Base-by-base conservation (phyloP, 2,797 vertebrate genomes). In the Pelochelys cantorii region DNA sequence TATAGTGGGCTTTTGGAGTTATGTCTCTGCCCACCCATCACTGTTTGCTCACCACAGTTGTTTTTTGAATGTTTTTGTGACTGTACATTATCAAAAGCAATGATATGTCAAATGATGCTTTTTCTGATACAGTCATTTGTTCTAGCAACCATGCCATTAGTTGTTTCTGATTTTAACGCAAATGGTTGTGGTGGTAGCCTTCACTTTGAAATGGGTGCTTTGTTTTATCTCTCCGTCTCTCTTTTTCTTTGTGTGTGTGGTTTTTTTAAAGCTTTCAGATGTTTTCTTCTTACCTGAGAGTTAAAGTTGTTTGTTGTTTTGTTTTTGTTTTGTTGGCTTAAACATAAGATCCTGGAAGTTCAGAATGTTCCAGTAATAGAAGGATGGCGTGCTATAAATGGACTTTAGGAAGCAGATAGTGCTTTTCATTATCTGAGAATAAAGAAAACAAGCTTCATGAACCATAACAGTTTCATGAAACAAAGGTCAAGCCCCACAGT, bases 251-350 rank as follows among this genome's bases (percentile, higher is more conserved):
- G 42, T 48, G 0, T 48, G 42, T 48, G 42, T 42, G 42, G 7
- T 14, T 4, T 96, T 96, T 95, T 84, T 86, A 90, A 94, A 95
- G 65, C 93, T 95, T 97, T 53, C 92, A 97, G 91, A 95, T 97
- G 94, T 22, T 94, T 94, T 91, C 90, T 97, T 88, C 89, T 93
- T 94, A 94, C 91, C 78, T 96, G 92, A 79, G 27, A 48, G 1
- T 85, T 92, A 89, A 42, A 89, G 56, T 82, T 93, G 88, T 56
- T 78, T 48, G 42, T 25, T 93, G 25, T 20, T 87, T 95, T 83
- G 42, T 11, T 92, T 93, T 90, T 52, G 6, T 86, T 87, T 87
- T 96, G 75, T 94, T 95, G 52, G 56, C 82, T 89, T 87, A 87
- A 90, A 90, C 90, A 56, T 54, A 84, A 90, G 71, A 59, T 57